Evolutionary conservation across 2,113 vertebrate genomes (phyloP), one percentile per base, ranked within the genome.

Genomic region (Epinephelus fuscoguttatus): DNA sequence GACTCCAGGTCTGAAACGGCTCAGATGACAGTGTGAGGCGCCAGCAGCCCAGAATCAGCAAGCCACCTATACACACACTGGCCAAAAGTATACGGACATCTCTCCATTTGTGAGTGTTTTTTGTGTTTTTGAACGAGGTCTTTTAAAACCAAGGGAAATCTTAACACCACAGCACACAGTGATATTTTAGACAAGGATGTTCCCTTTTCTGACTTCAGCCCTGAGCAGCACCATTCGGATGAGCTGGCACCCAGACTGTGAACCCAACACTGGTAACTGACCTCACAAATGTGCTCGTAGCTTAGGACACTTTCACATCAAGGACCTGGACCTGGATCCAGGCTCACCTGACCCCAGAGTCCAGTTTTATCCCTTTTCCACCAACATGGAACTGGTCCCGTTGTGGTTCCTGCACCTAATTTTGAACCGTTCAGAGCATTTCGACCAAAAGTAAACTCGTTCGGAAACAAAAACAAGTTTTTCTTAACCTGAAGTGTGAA

Each of bases 1-100:
- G 69, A 80, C 77, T 86, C 62, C 75, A 67, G 61, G 40, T 75
- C 80, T 90, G 73, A 84, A 84, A 50, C 7, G 17, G 67, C 78
- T 92, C 61, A 70, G 47, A 40, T 86, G 78, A 74, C 69, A 77
- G 56, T 40, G 53, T 33, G 30, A 82, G 72, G 64, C 62, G 75
- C 63, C 72, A 45, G 15, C 80, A 80, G 71, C 80, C 61, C 62
- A 76, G 80, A 64, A 75, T 71, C 64, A 57, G 27, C 52, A 73
- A 27, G 21, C 33, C 55, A 5, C 33, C 52, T n/a, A 21, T 12
- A 30, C 50, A 55, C 15, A 57, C 45, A 37, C 11, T n/a, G 14
- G 50, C 53, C 83, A 55, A 15, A 60, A 53, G 23, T 62, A 62
- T 76, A 21, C 52, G 59, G 60, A 64, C 50, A 75, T 67, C 19